Evolutionary conservation across 2,888 invertebrate species (phyloP), one percentile per base, ranked within the genome.

Genomic region (Allacma fusca): DNA sequence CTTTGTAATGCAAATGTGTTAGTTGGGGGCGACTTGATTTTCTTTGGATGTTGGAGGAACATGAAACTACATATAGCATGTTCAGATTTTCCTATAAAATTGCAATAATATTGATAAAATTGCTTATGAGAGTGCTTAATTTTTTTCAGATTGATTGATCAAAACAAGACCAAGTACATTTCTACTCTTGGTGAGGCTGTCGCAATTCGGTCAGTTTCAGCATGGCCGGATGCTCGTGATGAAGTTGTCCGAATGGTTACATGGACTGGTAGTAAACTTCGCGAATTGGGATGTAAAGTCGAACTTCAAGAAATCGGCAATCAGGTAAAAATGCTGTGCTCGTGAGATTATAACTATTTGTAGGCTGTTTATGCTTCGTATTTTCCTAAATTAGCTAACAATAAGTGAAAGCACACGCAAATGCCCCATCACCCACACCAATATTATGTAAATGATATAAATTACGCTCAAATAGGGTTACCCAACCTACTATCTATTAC

Each of bases 131-230:
- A 40, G 5, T 40, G 40, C 13, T 9, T 40, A 9, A 13, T n/a
- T 50, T 50, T 68, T 73, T 62, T 9, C 43, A 94, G 94, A 65
- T 91, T 91, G 85, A 92, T 98, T 79, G 96, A 97, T 85, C 87
- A 89, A 69, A 91, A 96, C 86, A 91, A 92, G 85, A 86, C 87
- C 1, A 89, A 90, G 75, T 98, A 94, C 86, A 93, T 98, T 79
- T 88, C 91, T 69, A 91, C 91, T 80, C 88, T 98, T 77, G 90
- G 90, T 76, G 94, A 95, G 85, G 94, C 93, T 0, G 97, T 98
- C 29, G 94, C 93, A 1, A 98, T 98, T 85, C 93, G 93, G 84
- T 97, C 97, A 5, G 96, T 98, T n/a, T 98, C 98, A 28, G 92
- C 95, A 85, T 95, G 94, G 91, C 91, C 93, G 2, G 92, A 94